phyloP scores from a whole-genome alignment of 1,140 invertebrate genomes.

The Panulirus ornatus region DNA sequence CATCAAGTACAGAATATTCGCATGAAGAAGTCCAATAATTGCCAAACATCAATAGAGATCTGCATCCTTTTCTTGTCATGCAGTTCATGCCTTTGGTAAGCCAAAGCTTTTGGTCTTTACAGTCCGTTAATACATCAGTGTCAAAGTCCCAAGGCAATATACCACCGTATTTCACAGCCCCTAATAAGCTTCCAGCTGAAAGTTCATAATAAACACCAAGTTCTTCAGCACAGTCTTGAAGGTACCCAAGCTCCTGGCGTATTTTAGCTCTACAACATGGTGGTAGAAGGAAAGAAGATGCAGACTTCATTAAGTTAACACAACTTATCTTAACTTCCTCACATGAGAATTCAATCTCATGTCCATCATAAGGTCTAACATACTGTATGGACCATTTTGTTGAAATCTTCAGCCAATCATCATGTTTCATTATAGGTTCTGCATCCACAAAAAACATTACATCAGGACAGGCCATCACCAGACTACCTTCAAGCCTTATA shows the following conservation, averaged over 20 bases:
- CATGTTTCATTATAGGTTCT: slow-evolving; percentile 18
- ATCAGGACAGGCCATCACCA: slow-evolving; percentile 76
- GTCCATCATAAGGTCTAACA: slow-evolving; percentile 60
- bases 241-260: slow-evolving; percentile 54
- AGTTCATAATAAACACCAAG: slow-evolving; percentile 76
- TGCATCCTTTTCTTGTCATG: slow-evolving; percentile 35
- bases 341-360: slow-evolving; percentile 72
- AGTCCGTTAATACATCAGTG: slow-evolving; percentile 75
- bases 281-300: slow-evolving; percentile 66
- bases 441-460: slow-evolving; percentile 76
- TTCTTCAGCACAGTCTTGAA: slow-evolving; percentile 67
- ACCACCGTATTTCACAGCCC: slow-evolving; percentile 77
- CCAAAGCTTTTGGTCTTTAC: slow-evolving; percentile 55
- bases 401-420: slow-evolving; percentile 68
- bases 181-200: slow-evolving; percentile 76
- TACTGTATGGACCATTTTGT: slow-evolving; percentile 73
- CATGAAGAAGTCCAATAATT: slow-evolving; percentile 66
- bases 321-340: slow-evolving; percentile 73
- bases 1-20: slow-evolving; percentile 24
- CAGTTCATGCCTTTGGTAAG: slow-evolving; percentile 45
- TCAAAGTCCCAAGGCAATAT: slow-evolving; percentile 77
- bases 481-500: slow-evolving; percentile 60
- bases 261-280: slow-evolving; percentile 74
- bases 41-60: slow-evolving; percentile 8
- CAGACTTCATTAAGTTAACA: slow-evolving; percentile 25